These are phyloP conservation scores for Alosa sapidissima DNA, from an alignment of 2,797 vertebrate genomes.

Conservation along the genomic window DNA sequence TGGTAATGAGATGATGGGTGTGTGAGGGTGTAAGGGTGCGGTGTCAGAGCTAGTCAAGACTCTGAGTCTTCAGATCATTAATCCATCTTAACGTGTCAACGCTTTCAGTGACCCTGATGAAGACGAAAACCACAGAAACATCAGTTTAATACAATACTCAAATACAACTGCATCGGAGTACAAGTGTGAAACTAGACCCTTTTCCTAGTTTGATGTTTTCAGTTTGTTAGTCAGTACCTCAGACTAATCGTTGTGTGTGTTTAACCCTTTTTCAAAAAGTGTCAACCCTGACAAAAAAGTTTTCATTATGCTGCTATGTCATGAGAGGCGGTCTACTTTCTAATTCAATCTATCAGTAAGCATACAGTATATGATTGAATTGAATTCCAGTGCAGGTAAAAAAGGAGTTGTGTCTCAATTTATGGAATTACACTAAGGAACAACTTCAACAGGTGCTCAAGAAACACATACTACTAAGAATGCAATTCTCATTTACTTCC, in stretches of 20 bases:
- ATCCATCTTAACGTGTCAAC: not conserved
- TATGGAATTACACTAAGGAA: not conserved
- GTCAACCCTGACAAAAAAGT: not conserved
- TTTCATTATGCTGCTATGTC: not conserved
- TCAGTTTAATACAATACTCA: too few relatives aligned
- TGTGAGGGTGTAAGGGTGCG: not conserved
- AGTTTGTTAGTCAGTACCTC: too few relatives aligned
- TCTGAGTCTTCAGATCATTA: not conserved
- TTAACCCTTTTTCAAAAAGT: not conserved
- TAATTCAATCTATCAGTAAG: not conserved
- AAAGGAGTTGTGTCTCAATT: not conserved
- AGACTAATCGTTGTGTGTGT: too few relatives aligned
- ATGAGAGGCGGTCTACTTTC: not conserved
- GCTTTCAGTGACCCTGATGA: too few relatives aligned
- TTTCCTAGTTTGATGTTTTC: too few relatives aligned
- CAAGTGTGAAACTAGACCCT: too few relatives aligned
- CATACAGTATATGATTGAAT: not conserved
- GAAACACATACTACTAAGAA: not conserved
- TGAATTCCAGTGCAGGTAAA: not conserved
- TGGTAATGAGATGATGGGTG: not conserved
- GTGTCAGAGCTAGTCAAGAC: not conserved
- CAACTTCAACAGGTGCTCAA: slow-evolving; percentile 6
- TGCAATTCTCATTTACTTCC: slow-evolving; percentile 11
- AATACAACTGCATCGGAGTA: too few relatives aligned
- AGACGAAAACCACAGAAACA: too few relatives aligned